Percentiles rank a stretch among this genome's conserved stretches.
phyloP scores from a whole-genome alignment of 2,113 vertebrate species.

The Empidonax alnorum region DNA sequence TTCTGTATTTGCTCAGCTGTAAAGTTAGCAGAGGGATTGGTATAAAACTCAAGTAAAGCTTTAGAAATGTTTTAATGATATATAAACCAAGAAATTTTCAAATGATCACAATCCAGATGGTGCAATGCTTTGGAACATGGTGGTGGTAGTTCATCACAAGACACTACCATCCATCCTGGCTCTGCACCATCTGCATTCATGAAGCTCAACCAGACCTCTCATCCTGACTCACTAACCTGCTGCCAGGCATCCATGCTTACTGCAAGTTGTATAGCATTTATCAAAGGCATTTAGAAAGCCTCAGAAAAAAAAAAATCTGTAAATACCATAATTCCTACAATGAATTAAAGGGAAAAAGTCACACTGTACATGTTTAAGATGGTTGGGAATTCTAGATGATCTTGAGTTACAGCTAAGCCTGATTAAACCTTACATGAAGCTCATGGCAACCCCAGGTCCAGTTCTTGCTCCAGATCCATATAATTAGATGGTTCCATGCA shows the following conservation, averaged over 20 bases:
- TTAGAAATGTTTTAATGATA: constrained; percentile 48
- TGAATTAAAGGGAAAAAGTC: neutral
- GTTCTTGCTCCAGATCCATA: constrained; percentile 4
- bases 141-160: constrained; percentile 1
- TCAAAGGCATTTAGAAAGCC: neutral
- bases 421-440: neutral
- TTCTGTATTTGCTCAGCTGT: constrained; percentile 30
- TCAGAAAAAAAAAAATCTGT: neutral
- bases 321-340: neutral
- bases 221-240: constrained; percentile 21
- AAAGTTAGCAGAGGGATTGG: neutral
- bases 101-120: constrained; percentile 57
- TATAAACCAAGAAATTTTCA: constrained; percentile 44
- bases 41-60: constrained; percentile 21
- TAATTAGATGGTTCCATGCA: neutral
- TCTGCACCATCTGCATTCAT: constrained; percentile 43
- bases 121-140: constrained; percentile 11
- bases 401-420: neutral
- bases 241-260: neutral
- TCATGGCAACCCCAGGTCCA: neutral
- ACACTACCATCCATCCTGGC: constrained; percentile 24
- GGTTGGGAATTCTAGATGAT: neutral
- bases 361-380: neutral
- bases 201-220: constrained; percentile 15
- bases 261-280: neutral